Evolutionary conservation across 1,140 invertebrate genomes (phyloP).

Genomic region (Achroia grisella): DNA sequence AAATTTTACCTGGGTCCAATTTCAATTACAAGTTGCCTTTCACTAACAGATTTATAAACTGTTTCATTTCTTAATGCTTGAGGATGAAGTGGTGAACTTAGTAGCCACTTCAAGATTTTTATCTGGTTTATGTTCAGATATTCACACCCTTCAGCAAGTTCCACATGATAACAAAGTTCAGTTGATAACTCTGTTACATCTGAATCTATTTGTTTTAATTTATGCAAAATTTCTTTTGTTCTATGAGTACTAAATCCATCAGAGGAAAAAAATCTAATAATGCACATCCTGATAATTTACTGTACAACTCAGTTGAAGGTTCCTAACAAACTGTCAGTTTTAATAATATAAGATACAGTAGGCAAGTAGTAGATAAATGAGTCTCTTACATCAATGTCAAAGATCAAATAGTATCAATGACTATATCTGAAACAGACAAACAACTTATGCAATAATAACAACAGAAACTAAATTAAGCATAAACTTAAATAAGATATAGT

Average conservation of each 20-base stretch:
- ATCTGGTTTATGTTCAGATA: conserved; percentile 73
- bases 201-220: conserved; percentile 49
- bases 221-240: conserved; percentile 58
- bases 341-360: conserved; percentile 7
- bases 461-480: no score
- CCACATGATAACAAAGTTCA: conserved; percentile 88
- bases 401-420: conserved; percentile 45
- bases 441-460: conserved; percentile 49
- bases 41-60: conserved; percentile 45
- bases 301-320: conserved; percentile 6
- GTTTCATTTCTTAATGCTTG: conserved; percentile 68
- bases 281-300: conserved; percentile 36
- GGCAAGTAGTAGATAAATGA: conserved; percentile 20
- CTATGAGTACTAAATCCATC: conserved; percentile 64
- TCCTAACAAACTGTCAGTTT: conserved; percentile 6
- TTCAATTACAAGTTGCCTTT: conserved; percentile 78
- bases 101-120: conserved; percentile 80
- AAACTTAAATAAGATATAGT: no score
- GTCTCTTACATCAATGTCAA: conserved; percentile 62
- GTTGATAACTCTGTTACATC: conserved; percentile 75
- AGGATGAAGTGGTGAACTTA: conserved; percentile 78
- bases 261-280: conserved; percentile 62
- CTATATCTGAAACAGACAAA: conserved; percentile 42
- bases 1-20: conserved; percentile 85
- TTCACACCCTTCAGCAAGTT: conserved; percentile 71